Evolutionary conservation across 2,888 invertebrate genomes (phyloP).

Genomic region (Lepetodrilus schrolli): DNA sequence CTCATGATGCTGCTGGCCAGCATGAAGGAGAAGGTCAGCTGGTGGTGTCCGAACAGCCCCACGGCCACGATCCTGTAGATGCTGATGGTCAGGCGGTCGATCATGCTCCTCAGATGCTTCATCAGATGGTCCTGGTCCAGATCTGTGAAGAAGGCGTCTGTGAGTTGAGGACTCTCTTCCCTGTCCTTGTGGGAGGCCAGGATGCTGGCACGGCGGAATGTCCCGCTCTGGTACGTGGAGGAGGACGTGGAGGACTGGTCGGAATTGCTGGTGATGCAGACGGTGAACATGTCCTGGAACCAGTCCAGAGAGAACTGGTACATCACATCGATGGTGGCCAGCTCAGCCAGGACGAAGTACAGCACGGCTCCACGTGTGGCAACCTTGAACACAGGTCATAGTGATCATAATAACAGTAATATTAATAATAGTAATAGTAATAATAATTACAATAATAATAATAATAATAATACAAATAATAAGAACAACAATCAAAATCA

Average conservation of each 20-base stretch:
- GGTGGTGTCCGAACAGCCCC: slow-evolving; percentile 73
- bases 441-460: no score
- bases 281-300: slow-evolving; percentile 73
- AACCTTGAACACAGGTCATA: slow-evolving; percentile 66
- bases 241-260: slow-evolving; percentile 20
- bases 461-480: no score
- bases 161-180: not conserved
- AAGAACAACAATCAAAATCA: no score
- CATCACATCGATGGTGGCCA: slow-evolving; percentile 74
- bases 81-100: slow-evolving; percentile 66
- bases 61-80: slow-evolving; percentile 73
- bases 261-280: slow-evolving; percentile 58
- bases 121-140: slow-evolving; percentile 46
- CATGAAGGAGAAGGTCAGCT: slow-evolving; percentile 74
- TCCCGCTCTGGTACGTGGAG: slow-evolving; percentile 30
- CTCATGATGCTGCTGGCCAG: slow-evolving; percentile 72
- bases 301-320: slow-evolving; percentile 75
- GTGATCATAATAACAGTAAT: not conserved
- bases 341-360: slow-evolving; percentile 74
- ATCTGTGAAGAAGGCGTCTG: not conserved
- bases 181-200: not conserved
- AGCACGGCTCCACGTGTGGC: slow-evolving; percentile 74
- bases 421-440: not conserved
- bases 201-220: slow-evolving; percentile 32
- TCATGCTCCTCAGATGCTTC: slow-evolving; percentile 66